Base-by-base conservation (phyloP, 2,113 vertebrate species). In the Copsychus sechellarum region DNA sequence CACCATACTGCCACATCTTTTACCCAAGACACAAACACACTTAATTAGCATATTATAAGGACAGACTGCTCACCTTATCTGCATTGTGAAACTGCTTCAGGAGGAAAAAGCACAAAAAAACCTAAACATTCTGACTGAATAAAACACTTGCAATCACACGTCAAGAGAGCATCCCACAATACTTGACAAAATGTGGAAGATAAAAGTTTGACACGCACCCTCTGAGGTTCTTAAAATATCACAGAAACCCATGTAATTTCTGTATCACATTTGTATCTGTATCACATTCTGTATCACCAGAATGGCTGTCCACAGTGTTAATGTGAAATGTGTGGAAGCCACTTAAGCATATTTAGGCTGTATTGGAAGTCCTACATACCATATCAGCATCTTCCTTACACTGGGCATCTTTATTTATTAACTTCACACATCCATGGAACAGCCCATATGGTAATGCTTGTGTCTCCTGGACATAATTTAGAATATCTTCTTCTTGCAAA, bases 21-120 rank as follows among this genome's bases (percentile, higher is more conserved):
- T 95, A 96, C 91, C 57, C 72, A 92, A 96, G 96, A 96, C 81
- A 96, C 79, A 97, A 96, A 96, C 62, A 31, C 70, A 86, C 86
- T 93, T 97, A 97, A 98, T 98, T 97, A 98, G 96, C 97, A 98
- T 98, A 97, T 90, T 95, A 66, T 97, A 97, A 97, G 97, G 97
- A 98, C 97, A 95, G 94, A 89, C 76, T 48, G 93, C 94, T 97
- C 95, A 94, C 96, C 95, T 96, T 96, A 97, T 91, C 95, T 94
- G 88, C 86, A 91, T 97, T 95, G 87, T 96, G 95, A 92, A 97
- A 92, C 79, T 93, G 60, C 71, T 90, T 25, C 45, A 47, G 86
- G 60, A 43, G 43, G 47, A 70, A 76, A 78, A 66, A 69, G 6
- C 28, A 24, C 7, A 14, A 36, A 86, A 56, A 54, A 36, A 23